A percentile compares a stretch with the other conserved stretches of the same genome.
phyloP scores from a whole-genome alignment of 2,113 vertebrate genomes.

The Cavia porcellus region DNA sequence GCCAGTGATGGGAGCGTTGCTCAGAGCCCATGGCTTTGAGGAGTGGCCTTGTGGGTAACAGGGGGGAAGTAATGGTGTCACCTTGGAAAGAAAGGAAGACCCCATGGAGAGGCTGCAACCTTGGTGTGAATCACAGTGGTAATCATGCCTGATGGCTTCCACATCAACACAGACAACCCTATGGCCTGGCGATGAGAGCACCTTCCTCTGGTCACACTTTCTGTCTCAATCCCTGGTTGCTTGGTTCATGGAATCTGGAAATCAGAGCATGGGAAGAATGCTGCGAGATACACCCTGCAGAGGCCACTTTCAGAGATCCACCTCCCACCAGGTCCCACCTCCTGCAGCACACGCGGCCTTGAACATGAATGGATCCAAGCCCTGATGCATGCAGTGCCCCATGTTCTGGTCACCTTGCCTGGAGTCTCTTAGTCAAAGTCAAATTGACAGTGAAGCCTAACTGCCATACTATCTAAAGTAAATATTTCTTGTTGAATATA shows the following conservation, averaged over 20 bases:
- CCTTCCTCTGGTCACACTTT: slow-evolving; percentile 85
- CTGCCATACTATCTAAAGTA: background rate
- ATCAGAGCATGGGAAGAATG: background rate
- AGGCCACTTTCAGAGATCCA: background rate
- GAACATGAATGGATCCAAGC: background rate
- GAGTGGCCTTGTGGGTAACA: slow-evolving; percentile 78
- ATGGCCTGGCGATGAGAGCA: slow-evolving; percentile 88
- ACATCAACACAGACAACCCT: slow-evolving; percentile 89
- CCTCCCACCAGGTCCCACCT: background rate
- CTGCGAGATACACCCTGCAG: background rate
- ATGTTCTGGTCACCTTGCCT: background rate
- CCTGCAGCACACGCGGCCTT: background rate
- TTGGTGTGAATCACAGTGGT: slow-evolving; percentile 88
- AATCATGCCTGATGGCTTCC: slow-evolving; percentile 90
- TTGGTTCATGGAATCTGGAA: background rate
- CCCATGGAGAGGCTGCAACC: slow-evolving; percentile 86
- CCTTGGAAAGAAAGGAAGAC: slow-evolving; percentile 87
- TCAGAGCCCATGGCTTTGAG: slow-evolving; percentile 74
- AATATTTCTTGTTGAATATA: background rate
- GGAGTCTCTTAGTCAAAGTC: background rate
- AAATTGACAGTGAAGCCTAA: background rate
- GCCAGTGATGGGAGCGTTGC: slow-evolving; percentile 75
- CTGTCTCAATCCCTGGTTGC: slow-evolving; percentile 84
- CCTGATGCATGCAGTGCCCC: background rate
- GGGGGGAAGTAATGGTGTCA: slow-evolving; percentile 85